These are phyloP conservation scores for Rhopalosiphum padi DNA, from an alignment of 1,140 invertebrate species.

Conservation along the genomic window DNA sequence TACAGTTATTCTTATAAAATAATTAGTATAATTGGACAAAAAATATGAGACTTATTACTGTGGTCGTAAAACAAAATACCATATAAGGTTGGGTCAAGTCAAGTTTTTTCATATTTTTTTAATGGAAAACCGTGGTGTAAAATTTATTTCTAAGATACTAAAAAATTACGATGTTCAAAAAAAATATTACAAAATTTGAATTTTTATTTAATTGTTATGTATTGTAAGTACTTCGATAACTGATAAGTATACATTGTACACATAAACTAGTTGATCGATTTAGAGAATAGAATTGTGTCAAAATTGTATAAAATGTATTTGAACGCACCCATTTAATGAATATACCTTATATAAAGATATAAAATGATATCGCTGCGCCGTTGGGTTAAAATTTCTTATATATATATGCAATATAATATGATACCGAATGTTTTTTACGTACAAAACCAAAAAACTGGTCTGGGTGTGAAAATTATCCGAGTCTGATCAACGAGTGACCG, in stretches of 20 bases:
- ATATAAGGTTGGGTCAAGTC: too few relatives aligned
- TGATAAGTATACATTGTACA: neutral
- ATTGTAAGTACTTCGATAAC: too few relatives aligned
- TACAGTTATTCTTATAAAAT: too few relatives aligned
- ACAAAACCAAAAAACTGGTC: conserved; percentile 11
- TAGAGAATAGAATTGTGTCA: neutral
- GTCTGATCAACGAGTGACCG: conserved; percentile 4
- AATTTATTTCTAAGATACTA: too few relatives aligned
- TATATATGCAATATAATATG: neutral
- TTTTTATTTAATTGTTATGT: too few relatives aligned
- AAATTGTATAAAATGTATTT: neutral
- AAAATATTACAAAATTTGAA: too few relatives aligned
- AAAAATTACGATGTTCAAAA: too few relatives aligned
- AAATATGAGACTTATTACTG: too few relatives aligned
- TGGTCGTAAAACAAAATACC: too few relatives aligned
- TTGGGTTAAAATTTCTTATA: neutral
- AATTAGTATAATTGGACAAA: too few relatives aligned
- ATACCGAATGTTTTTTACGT: neutral
- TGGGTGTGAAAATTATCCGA: neutral
- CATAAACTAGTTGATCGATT: neutral
- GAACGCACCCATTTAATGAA: neutral
- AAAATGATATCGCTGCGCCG: neutral
- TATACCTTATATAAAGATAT: neutral
- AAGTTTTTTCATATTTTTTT: too few relatives aligned
- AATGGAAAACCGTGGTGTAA: too few relatives aligned